Evolutionary conservation across 2,888 invertebrate genomes (phyloP).

Genomic region (Ctena decussata): DNA sequence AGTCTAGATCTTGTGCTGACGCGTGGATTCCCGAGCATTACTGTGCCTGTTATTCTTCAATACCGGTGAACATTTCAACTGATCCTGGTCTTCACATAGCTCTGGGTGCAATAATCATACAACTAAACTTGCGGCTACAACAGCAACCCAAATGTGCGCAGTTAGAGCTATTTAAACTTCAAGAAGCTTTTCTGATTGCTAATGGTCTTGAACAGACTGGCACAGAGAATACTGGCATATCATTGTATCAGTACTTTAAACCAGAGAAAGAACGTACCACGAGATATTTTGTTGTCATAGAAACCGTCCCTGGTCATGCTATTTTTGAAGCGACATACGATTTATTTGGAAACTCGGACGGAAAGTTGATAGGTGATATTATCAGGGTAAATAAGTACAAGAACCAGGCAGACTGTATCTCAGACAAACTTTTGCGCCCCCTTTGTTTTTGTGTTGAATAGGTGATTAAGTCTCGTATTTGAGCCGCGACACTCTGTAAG

Average conservation of each 20-base stretch:
- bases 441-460: constrained; percentile 65
- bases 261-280: constrained; percentile 86
- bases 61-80: constrained; percentile 88
- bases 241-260: constrained; percentile 89
- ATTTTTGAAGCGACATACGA: constrained; percentile 70
- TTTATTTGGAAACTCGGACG: constrained; percentile 36
- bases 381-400: constrained; percentile 71
- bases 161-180: constrained; percentile 80
- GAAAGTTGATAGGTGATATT: constrained; percentile 62
- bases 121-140: constrained; percentile 59
- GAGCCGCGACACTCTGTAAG: too few relatives aligned
- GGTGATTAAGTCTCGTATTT: too few relatives aligned
- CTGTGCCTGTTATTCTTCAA: constrained; percentile 96
- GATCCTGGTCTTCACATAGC: constrained; percentile 89
- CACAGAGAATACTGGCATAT: constrained; percentile 59
- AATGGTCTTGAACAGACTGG: constrained; percentile 56
- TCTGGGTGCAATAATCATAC: constrained; percentile 73
- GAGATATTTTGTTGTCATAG: constrained; percentile 50
- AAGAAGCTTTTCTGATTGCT: constrained; percentile 48
- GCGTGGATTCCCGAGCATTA: constrained; percentile 97
- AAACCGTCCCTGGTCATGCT: constrained; percentile 66
- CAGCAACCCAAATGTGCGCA: constrained; percentile 90
- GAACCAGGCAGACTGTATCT: constrained; percentile 67
- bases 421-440: constrained; percentile 50
- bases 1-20: constrained; percentile 93